Base-by-base conservation (phyloP, 2,888 invertebrate species). In the Papilio protenor region DNA sequence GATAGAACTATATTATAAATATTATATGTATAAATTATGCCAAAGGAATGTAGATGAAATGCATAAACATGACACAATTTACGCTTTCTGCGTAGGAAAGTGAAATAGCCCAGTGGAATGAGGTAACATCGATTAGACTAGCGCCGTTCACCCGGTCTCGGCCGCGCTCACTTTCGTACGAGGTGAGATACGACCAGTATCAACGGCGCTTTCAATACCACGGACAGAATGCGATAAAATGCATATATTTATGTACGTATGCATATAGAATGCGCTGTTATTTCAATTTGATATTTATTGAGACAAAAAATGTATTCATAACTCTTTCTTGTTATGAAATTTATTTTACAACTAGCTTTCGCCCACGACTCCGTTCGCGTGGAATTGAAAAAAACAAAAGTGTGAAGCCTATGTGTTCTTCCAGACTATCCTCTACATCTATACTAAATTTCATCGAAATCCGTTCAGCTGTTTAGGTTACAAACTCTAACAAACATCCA, bases 71-170 rank as follows among this genome's bases (percentile, higher is more conserved):
- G 86, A 87, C 82, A 86, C 83, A 83, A 83, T 90, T 90, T 85
- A 91, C 91, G 93, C 93, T 94, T 94, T 93, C 93, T 92, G 92
- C 85, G 80, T 86, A 91, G 86, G 91, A 94, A 94, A 94, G 94
- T 93, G 93, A 93, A 92, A 91, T 89, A 85, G 87, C 86, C 88
- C 85, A 86, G 86, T 84, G 86, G 83, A 87, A 89, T 93, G 93
- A 91, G 88, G 92, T 93, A 93, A 91, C 87, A 89, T 86, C 83
- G 85, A 86, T 75, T 75, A 87, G 87, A 89, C 89, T 89, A 89
- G 88, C 86, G 79, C 81, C 86, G 83, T 83, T 83, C 88, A 85
- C 86, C 85, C 83, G 86, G 85, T 83, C 86, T 86, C 91, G 84
- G 85, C 83, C 86, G 86, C 91, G 84, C 89, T 93, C 92, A 91